Evolutionary conservation across 2,797 vertebrate species (phyloP), one percentile per base, ranked within the genome.

Genomic region (Onychomys leucogaster): DNA sequence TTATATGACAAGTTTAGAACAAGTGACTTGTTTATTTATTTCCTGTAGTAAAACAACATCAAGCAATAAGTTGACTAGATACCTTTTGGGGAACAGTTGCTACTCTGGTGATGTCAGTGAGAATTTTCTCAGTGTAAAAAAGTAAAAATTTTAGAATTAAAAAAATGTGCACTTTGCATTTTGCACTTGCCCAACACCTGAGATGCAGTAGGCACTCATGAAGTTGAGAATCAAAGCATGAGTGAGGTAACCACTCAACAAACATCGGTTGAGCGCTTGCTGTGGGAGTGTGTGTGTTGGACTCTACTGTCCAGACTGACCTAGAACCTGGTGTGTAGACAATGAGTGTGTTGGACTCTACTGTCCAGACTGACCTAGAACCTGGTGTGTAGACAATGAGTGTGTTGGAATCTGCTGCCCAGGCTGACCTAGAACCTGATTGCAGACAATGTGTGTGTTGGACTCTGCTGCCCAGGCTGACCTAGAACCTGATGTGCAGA

Each of bases 181-280:
- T 95, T 85, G 7, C 12, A 88, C 73, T 94, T 75, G 76, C 77
- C 89, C 86, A 89, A 61, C 89, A 11, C 29, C 55, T 92, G 6
- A 88, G 32, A 78, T 17, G 63, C 63, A 91, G 10, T n/a, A 78
- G 27, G 9, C 17, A 89, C 75, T 94, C 13, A 71, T 61, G 88
- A 78, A 94, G 23, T 19, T 94, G 0, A 78, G 41, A 94, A 46
- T 83, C 19, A 71, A 92, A 82, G 7, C 17, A 67, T 41, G 17
- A 94, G 52, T 32, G 7, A 93, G 82, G 2, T 85, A 19, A 89
- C 1, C 32, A 91, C 61, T 80, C 61, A 89, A 34, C 61, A 89
- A 85, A 80, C 80, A 29, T 11, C 55, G 55, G 61, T 16, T 46
- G n/a, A 89, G 5, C 14, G 78, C 7, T 86, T 61, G 41, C 23